phyloP scores from a whole-genome alignment of 2,888 invertebrate genomes.

The Leptarthrus brevirostris region DNA sequence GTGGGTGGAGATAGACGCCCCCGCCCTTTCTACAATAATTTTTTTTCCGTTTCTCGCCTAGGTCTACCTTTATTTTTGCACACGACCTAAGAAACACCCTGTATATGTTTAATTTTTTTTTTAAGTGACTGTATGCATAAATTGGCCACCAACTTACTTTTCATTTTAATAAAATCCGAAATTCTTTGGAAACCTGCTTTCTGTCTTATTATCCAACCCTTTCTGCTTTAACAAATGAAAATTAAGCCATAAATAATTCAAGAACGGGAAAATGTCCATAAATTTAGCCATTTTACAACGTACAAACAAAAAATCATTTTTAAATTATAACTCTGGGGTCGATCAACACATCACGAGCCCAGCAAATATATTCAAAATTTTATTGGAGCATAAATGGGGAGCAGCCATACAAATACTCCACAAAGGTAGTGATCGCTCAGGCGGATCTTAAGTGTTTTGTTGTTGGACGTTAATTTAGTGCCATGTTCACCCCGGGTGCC shows the following conservation, averaged over 20 bases:
- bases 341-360: slow-evolving; percentile 33
- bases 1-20: no score
- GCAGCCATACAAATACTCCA: slow-evolving; percentile 1
- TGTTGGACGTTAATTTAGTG: slow-evolving; percentile 40
- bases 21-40: no score
- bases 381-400: slow-evolving; percentile 44
- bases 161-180: no score
- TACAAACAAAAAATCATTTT: background rate
- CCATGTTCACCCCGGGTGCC: slow-evolving; percentile 27
- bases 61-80: no score
- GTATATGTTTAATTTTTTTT: no score
- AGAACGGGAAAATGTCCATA: slow-evolving; percentile 5
- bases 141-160: no score
- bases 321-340: slow-evolving; percentile 31
- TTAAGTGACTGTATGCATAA: no score
- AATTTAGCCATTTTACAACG: slow-evolving; percentile 31
- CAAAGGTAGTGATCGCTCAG: slow-evolving; percentile 15
- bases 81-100: no score
- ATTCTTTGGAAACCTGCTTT: no score
- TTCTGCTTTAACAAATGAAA: background rate
- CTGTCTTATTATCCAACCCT: no score
- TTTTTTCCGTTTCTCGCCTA: no score
- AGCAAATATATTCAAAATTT: slow-evolving; percentile 28
- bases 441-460: slow-evolving; percentile 43
- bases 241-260: background rate